Percentiles rank a stretch among this genome's conserved stretches.
Evolutionary conservation across 64 coral and sea anemone species (phyloP).

Genomic region (Hydrozoanthus tunicans): DNA sequence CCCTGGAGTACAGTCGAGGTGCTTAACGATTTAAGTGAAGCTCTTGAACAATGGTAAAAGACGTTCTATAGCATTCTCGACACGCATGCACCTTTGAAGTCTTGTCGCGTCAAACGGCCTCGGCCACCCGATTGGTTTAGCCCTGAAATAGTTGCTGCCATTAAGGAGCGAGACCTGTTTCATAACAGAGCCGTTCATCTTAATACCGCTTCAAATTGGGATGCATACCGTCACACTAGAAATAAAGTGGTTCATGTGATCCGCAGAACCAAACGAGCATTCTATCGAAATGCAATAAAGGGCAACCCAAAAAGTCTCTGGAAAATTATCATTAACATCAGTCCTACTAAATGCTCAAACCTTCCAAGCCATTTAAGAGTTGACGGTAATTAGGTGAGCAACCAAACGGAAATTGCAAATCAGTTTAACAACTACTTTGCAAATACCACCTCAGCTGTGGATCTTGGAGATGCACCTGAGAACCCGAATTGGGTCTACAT

Average conservation of each 20-base stretch:
- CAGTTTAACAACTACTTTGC: conserved; percentile 37
- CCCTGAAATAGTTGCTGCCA: conserved; percentile 41
- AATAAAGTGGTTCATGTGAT: conserved; percentile 40
- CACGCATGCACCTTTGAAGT: conserved; percentile 38
- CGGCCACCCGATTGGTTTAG: conserved; percentile 51
- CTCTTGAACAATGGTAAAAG: conserved; percentile 46
- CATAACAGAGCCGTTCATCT: conserved; percentile 2
- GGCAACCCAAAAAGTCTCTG: conserved; percentile 38
- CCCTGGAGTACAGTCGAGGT: conserved; percentile 49
- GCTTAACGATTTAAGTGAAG: conserved; percentile 34
- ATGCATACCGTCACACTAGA: conserved; percentile 1
- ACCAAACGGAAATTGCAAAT: conserved; percentile 9
- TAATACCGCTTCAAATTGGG: conserved; percentile 19
- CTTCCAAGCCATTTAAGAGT: conserved; percentile 8
- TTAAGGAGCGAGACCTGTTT: conserved; percentile 35
- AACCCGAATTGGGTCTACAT: conserved; percentile 24
- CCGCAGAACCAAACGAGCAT: conserved; percentile 31
- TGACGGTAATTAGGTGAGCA: conserved; percentile 1
- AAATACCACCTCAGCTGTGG: conserved; percentile 28
- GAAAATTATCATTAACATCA: conserved; percentile 46
- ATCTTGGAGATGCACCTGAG: conserved; percentile 39
- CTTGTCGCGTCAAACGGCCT: conserved; percentile 39
- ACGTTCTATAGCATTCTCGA: conserved; percentile 22
- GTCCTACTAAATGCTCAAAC: conserved; percentile 39
- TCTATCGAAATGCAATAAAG: conserved; percentile 25